Evolutionary conservation across 2,888 invertebrate genomes (phyloP).

Genomic region (Chrysolina oricalcia): DNA sequence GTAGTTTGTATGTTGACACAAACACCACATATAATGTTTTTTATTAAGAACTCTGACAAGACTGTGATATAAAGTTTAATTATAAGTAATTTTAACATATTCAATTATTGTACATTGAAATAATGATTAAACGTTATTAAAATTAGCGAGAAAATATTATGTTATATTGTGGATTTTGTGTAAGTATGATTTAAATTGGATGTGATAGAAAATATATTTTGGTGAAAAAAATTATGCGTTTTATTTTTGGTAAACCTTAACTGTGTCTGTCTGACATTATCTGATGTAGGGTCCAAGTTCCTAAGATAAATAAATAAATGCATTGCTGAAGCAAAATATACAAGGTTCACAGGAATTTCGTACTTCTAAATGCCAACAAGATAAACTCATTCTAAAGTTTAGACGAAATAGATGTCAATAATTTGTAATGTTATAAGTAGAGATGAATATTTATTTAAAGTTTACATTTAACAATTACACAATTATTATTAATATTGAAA

Average conservation of each 20-base stretch:
- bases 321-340: conserved; percentile 45
- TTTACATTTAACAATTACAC: conserved; percentile 58
- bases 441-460: conserved; percentile 66
- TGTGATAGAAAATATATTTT: conserved; percentile 68
- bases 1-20: conserved; percentile 52
- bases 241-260: conserved; percentile 62
- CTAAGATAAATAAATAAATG: conserved; percentile 58
- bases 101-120: conserved; percentile 62
- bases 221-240: conserved; percentile 65
- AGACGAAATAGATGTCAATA: conserved; percentile 67
- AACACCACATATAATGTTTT: conserved; percentile 65
- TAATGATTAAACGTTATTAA: conserved; percentile 53
- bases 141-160: conserved; percentile 57
- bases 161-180: conserved; percentile 66
- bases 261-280: conserved; percentile 62
- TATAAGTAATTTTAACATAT: conserved; percentile 65
- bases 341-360: conserved; percentile 68
- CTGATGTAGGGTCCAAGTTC: conserved; percentile 68
- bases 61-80: conserved; percentile 70
- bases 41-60: conserved; percentile 68
- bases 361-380: conserved; percentile 65
- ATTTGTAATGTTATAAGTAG: conserved; percentile 66
- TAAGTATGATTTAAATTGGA: conserved; percentile 60
- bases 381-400: conserved; percentile 68
- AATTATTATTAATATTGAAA: conserved; percentile 41